Evolutionary conservation across 2,113 vertebrate genomes (phyloP), one percentile per base, ranked within the genome.

Genomic region (Perca schrenkii): DNA sequence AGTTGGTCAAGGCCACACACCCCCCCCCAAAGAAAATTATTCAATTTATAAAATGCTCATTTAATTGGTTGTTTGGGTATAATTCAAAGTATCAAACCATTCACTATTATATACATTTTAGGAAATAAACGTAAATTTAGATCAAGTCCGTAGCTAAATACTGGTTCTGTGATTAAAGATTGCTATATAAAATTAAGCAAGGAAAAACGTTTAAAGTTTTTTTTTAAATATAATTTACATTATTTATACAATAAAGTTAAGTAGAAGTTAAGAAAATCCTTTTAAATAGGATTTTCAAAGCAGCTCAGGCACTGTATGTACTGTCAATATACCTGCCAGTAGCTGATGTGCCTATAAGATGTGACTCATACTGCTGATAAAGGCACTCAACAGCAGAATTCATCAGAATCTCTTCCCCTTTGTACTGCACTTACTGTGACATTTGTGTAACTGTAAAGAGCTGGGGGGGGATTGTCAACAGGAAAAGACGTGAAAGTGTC

Each of bases 401-500:
- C 22, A n/a, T 25, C 36, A 75, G 77, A 28, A 34, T 49, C 78
- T 69, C 56, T 49, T 70, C 68, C 56, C 50, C 74, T 69, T 47
- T 22, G 34, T 17, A 2, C 28, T 67, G 25, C 74, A 61, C 19
- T 77, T 12, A 64, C 19, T n/a, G 28, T 57, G 63, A 46, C 47
- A 28, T 88, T 82, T 80, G 76, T 34, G 14, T 74, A 73, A 88
- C 70, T 50, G 12, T 67, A 56, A 82, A 76, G 53, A 76, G 65
- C 58, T 46, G 36, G 16, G 62, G 2, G 72, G 79, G 88, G 86
- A 76, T 19, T 25, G 31, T 85, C 77, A 74, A 85, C 71, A 87
- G 84, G 87, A 90, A 89, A 70, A 88, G 83, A 83, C 1, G 8
- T 68, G 69, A 67, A 58, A 61, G 79, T 58, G 58, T 76, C 52